Base-by-base conservation (phyloP, 2,797 vertebrate genomes). In the Australoheros facetus region DNA sequence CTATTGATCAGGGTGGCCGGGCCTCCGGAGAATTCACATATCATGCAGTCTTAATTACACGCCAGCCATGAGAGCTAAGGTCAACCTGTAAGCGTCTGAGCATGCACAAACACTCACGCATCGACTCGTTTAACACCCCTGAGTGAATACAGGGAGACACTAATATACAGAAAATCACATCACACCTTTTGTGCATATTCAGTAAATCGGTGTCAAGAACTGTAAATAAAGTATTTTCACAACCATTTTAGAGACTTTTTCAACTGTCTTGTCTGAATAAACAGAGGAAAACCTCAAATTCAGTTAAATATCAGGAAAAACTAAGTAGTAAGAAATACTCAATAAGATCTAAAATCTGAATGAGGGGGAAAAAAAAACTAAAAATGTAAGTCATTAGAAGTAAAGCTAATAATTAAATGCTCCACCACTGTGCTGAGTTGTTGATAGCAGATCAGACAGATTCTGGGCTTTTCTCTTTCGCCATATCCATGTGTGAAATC, bases 31-130 rank as follows among this genome's bases (percentile, higher is more conserved):
- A 93, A 89, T 93, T 91, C 88, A 83, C 91, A 90, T 91, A 94
- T 93, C 92, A 88, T 77, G 87, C 81, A 23, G 85, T 94, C 92
- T 95, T 96, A 95, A 95, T 96, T 95, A 95, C 94, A 91, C 81
- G 71, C 69, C 88, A 85, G 80, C 74, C 71, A 28, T 70, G 73
- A 87, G 90, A 84, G 76, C 90, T 66, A 79, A 87, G 87, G 87
- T 92, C 91, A 84, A 85, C 86, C 84, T 84, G 83, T 71, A 56
- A 79, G 81, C 1, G 3, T 71, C 75, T 54, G 66, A 70, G 66
- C 60, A 64, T 2, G 2, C 57, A 71, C 79, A 73, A 70, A 71
- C 60, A 62, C 57, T 72, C 73, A 55, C 51, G 59, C 55, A 56
- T 45, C 14, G 26, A 72, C 53, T 56, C 56, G 19, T 57, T 75